These are phyloP conservation scores for Orussus abietinus DNA, from an alignment of 1,140 invertebrate species.

Conservation along the genomic window DNA sequence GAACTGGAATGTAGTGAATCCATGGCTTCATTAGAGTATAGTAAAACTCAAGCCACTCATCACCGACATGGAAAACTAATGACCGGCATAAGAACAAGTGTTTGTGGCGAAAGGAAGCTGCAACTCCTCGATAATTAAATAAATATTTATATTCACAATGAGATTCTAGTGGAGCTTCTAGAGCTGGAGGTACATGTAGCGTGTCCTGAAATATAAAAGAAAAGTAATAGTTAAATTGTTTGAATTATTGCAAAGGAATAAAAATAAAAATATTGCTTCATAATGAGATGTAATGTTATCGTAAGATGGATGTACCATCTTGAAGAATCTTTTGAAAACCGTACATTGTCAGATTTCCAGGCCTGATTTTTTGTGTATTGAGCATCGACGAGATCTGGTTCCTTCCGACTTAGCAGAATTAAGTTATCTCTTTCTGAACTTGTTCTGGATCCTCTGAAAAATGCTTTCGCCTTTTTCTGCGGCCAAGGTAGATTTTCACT, in stretches of 20 bases:
- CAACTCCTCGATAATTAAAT: conserved; percentile 95
- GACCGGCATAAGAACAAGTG: conserved; percentile 93
- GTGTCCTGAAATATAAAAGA: conserved; percentile 67
- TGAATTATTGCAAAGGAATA: conserved; percentile 3
- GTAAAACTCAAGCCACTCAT: conserved; percentile 96
- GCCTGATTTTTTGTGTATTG: conserved; percentile 98
- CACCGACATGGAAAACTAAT: conserved; percentile 92
- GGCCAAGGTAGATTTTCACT: conserved; percentile 70
- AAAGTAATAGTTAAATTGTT: not conserved
- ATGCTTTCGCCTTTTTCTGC: conserved; percentile 71
- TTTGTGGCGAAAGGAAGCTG: conserved; percentile 95
- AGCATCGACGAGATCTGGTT: conserved; percentile 81
- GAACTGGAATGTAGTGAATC: conserved; percentile 92
- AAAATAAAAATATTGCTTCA: conserved; percentile 9
- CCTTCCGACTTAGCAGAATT: conserved; percentile 76
- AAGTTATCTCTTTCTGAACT: conserved; percentile 85
- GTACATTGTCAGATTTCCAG: conserved; percentile 86
- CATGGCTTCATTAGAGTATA: conserved; percentile 89
- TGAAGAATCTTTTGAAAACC: conserved; percentile 10
- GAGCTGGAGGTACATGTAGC: conserved; percentile 73
- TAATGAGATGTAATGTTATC: not conserved
- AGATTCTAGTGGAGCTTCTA: conserved; percentile 84
- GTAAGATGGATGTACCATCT: conserved; percentile 10
- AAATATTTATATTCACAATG: conserved; percentile 94
- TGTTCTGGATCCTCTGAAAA: conserved; percentile 93